phyloP scores from a whole-genome alignment of 2,113 vertebrate genomes.

The Prionailurus bengalensis region DNA sequence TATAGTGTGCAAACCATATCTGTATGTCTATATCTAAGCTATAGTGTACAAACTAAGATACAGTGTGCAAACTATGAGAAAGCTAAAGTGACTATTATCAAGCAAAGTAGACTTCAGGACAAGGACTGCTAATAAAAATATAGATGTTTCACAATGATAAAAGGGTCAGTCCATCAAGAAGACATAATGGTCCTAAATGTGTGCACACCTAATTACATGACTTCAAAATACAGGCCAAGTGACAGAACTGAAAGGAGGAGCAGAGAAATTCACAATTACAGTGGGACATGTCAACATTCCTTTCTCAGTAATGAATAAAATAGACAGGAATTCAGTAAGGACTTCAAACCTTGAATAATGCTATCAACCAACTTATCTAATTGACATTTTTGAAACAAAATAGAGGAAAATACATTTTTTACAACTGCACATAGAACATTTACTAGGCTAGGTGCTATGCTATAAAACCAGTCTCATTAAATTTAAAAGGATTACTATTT shows the following conservation, averaged over 20 bases:
- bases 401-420: neutral
- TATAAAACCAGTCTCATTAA: neutral
- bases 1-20: neutral
- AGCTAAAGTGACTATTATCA: neutral
- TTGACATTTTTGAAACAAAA: conserved; percentile 2
- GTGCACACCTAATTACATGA: neutral
- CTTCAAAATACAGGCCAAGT: neutral
- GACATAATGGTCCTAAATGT: neutral
- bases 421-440: neutral
- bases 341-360: neutral
- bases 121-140: neutral
- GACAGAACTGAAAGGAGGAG: neutral
- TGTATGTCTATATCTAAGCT: neutral
- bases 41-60: neutral
- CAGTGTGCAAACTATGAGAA: neutral
- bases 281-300: neutral
- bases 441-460: neutral
- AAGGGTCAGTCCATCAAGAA: neutral
- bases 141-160: neutral
- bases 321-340: neutral
- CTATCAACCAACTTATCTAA: neutral
- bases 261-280: neutral
- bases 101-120: neutral
- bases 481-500: neutral
- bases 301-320: neutral